Evolutionary conservation across 2,113 vertebrate genomes (phyloP).

Genomic region (Zosterops borbonicus): DNA sequence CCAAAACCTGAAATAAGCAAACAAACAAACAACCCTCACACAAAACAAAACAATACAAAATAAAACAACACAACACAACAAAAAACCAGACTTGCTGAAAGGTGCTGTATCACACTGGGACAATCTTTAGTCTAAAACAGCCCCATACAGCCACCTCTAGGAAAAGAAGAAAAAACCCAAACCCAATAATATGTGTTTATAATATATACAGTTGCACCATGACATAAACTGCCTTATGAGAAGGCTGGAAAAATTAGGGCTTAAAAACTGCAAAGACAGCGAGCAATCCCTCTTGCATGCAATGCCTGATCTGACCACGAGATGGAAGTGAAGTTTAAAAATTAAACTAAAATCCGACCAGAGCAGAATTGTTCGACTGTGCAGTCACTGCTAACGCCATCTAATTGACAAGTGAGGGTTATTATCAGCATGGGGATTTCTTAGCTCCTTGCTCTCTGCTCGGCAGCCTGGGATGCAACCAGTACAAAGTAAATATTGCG

Average conservation of each 20-base stretch:
- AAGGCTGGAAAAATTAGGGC: background rate
- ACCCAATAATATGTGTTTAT: accelerated
- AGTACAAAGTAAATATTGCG: slow-evolving; percentile 18
- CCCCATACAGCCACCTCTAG: too few species aligned
- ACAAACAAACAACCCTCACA: background rate
- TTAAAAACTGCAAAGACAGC: background rate
- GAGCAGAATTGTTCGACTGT: accelerated
- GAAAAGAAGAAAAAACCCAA: background rate
- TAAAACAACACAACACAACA: background rate
- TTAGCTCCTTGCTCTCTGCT: background rate
- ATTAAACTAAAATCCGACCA: background rate
- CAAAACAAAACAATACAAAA: background rate
- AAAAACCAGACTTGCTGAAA: background rate
- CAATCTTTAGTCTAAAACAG: background rate
- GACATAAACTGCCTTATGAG: background rate
- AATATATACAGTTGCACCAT: background rate
- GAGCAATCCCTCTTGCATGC: background rate
- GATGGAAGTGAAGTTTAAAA: slow-evolving; percentile 59
- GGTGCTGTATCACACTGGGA: background rate
- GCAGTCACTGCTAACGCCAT: background rate
- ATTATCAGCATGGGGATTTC: background rate
- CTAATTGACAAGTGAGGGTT: background rate
- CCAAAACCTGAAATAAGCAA: background rate
- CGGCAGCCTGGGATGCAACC: background rate
- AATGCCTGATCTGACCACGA: slow-evolving; percentile 1